Evolutionary conservation across 2,113 vertebrate genomes (phyloP).

Genomic region (Drymodes brunneopygia): DNA sequence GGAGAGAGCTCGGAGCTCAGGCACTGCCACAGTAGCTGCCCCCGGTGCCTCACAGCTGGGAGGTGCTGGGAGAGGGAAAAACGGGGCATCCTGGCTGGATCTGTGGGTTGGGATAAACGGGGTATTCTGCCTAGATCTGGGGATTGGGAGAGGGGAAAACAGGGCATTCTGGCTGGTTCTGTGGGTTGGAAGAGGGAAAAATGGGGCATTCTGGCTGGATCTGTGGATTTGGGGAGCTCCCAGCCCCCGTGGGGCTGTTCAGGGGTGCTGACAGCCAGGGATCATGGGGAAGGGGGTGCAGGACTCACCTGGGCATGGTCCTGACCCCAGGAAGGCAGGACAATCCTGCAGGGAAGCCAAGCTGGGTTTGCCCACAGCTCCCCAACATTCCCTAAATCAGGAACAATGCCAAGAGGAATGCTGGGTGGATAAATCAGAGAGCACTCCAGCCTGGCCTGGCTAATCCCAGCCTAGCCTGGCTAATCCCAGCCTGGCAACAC

Average conservation of each 20-base stretch:
- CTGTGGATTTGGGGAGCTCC: too few relatives aligned
- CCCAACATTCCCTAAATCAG: accelerated
- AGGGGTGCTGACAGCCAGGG: neutral
- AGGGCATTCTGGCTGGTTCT: neutral
- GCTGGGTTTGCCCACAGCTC: neutral
- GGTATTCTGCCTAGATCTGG: too few relatives aligned
- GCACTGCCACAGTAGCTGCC: neutral
- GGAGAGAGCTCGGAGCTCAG: neutral
- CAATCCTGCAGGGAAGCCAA: neutral
- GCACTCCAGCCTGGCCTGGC: neutral
- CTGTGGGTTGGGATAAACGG: neutral
- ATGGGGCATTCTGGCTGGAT: too few relatives aligned
- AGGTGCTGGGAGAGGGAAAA: neutral
- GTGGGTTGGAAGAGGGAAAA: too few relatives aligned
- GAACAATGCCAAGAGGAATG: accelerated
- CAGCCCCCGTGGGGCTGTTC: neutral
- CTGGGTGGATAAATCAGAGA: neutral
- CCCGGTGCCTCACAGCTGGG: accelerated
- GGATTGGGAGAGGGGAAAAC: neutral
- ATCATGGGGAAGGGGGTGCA: accelerated
- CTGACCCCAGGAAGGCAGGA: neutral
- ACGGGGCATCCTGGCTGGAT: neutral
- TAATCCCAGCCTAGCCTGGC: neutral
- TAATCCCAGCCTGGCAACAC: neutral
- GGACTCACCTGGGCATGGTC: neutral